These are phyloP conservation scores for Parasteatoda lunata DNA, from an alignment of 2,888 invertebrate species.

Conservation along the genomic window DNA sequence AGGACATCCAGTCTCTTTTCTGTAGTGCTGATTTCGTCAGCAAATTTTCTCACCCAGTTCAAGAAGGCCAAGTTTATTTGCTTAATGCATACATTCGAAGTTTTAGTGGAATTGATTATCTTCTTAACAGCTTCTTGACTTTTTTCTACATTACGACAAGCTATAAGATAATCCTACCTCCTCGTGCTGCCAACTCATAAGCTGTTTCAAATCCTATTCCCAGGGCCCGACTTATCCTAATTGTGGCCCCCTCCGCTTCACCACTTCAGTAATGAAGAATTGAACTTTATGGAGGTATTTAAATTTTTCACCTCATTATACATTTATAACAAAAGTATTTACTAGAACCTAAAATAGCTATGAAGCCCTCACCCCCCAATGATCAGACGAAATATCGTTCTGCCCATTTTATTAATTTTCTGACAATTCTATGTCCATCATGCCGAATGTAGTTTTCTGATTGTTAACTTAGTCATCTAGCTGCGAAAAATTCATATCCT, in stretches of 20 bases:
- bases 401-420: no score
- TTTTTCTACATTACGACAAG: slow-evolving; percentile 84
- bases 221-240: slow-evolving; percentile 90
- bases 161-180: slow-evolving; percentile 87
- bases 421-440: no score
- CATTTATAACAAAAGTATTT: no score
- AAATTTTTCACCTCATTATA: no score
- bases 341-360: no score
- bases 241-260: slow-evolving; percentile 90
- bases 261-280: no score
- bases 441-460: no score
- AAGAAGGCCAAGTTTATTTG: slow-evolving; percentile 76
- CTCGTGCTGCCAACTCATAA: slow-evolving; percentile 71
- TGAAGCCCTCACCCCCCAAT: no score
- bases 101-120: slow-evolving; percentile 73
- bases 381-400: no score
- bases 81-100: slow-evolving; percentile 76
- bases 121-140: slow-evolving; percentile 79
- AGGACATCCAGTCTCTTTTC: slow-evolving; percentile 86
- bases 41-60: slow-evolving; percentile 82
- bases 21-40: slow-evolving; percentile 84
- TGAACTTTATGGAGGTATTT: no score
- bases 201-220: slow-evolving; percentile 75
- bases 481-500: no score
- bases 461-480: no score